These are phyloP conservation scores for Sapajus apella DNA, from an alignment of 2,113 vertebrate species.

Conservation along the genomic window DNA sequence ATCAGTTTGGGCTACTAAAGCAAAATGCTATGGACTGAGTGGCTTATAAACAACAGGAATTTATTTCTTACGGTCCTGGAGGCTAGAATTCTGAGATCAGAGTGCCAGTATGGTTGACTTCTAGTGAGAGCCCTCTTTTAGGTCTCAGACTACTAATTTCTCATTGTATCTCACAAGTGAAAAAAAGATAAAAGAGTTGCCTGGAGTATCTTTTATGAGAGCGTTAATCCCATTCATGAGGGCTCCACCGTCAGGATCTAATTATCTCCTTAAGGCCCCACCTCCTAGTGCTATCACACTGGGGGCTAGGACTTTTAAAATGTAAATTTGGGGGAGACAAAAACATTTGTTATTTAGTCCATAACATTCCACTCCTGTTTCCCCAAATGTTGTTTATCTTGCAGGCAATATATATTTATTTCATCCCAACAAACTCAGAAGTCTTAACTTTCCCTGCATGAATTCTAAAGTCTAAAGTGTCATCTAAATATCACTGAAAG, in stretches of 20 bases:
- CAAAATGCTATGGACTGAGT: background rate
- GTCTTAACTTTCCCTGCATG: background rate
- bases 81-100: background rate
- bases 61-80: background rate
- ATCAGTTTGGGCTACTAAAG: background rate
- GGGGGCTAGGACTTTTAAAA: background rate
- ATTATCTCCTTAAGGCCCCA: background rate
- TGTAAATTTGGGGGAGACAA: background rate
- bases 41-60: background rate
- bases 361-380: too few species aligned
- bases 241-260: background rate
- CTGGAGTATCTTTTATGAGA: background rate
- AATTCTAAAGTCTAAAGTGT: background rate
- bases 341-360: background rate
- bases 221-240: background rate
- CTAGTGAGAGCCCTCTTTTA: background rate
- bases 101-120: background rate
- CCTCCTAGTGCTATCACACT: background rate
- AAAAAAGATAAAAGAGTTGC: background rate
- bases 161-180: background rate
- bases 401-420: background rate
- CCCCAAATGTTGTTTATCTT: background rate
- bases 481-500: background rate
- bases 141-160: background rate
- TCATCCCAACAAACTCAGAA: background rate